These are phyloP conservation scores for Chaetura pelagica DNA, from an alignment of 2,113 vertebrate species.

Conservation along the genomic window DNA sequence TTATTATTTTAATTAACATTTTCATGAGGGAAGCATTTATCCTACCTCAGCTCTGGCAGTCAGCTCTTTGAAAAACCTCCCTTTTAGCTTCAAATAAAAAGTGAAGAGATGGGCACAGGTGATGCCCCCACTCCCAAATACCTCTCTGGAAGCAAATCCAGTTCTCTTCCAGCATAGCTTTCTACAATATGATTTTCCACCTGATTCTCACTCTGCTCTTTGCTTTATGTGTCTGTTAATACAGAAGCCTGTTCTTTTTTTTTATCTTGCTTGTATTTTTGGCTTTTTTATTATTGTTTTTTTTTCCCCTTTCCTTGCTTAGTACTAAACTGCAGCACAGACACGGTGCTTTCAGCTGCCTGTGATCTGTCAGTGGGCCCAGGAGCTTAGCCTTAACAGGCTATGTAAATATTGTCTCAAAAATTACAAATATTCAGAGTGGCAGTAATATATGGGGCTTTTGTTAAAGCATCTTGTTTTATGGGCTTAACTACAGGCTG, in stretches of 20 bases:
- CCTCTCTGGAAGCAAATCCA: neutral
- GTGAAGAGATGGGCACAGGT: neutral
- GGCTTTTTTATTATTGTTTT: no score
- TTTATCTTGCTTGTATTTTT: slow-evolving; percentile 36
- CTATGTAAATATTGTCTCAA: slow-evolving; percentile 67
- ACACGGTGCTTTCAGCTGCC: slow-evolving; percentile 10
- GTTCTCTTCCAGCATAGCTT: neutral
- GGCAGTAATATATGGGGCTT: slow-evolving; percentile 56
- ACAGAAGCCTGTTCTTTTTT: slow-evolving; percentile 27
- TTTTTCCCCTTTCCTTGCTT: neutral
- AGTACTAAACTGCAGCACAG: slow-evolving; percentile 23
- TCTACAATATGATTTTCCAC: neutral
- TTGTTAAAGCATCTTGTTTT: slow-evolving; percentile 67
- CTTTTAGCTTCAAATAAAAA: neutral
- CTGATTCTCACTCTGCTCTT: neutral
- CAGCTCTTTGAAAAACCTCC: neutral
- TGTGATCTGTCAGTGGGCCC: slow-evolving; percentile 37
- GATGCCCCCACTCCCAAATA: neutral
- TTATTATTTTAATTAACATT: neutral
- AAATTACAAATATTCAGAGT: slow-evolving; percentile 70
- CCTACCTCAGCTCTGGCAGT: neutral
- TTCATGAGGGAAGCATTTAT: neutral
- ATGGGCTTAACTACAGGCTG: slow-evolving; percentile 37
- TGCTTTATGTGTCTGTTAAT: slow-evolving; percentile 40
- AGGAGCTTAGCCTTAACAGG: slow-evolving; percentile 14